Evolutionary conservation across 2,888 invertebrate species (phyloP), one percentile per base, ranked within the genome.

Genomic region (Nomada ferruginata): DNA sequence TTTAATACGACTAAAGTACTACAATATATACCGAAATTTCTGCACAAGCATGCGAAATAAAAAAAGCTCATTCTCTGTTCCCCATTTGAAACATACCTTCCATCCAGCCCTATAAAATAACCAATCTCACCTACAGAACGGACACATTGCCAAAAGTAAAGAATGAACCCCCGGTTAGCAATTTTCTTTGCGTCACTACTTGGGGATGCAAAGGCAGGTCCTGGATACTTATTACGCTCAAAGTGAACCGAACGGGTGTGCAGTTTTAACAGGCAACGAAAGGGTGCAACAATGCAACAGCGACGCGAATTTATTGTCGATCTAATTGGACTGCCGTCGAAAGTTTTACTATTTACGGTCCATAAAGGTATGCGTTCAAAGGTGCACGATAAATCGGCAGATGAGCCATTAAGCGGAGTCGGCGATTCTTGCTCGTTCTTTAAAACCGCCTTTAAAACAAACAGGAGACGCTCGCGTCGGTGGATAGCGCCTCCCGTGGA

Each of bases 321-420:
- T 85, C 84, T 91, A 91, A 91, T 90, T 91, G 89, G 90, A 84
- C 86, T 68, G 83, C 84, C 85, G 89, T 84, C 86, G 87, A 90
- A 88, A 90, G 85, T 89, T 87, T 68, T 82, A 83, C 86, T 90
- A 86, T 91, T 91, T 91, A 91, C 87, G 91, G 86, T 88, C 90
- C 89, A 91, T 91, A 91, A 91, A 91, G 83, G 76, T 79, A 77
- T 81, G 83, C 88, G 84, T 76, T 72, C 77, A 52, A 83, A 82
- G 60, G 69, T 70, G 75, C n/a, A 64, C 87, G 89, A 91, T 91
- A 91, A 91, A 91, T 91, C 85, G 87, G 83, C 72, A 76, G 88
- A 91, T 89, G 90, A 89, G 90, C 85, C 89, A 90, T 91, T 88
- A 90, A 90, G 83, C 63, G 79, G 68, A 61, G 79, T 70, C 74